Percentiles rank a stretch among this genome's conserved stretches.
These are phyloP conservation scores for Oithona nana DNA, from an alignment of 2,888 invertebrate genomes.

Conservation along the genomic window DNA sequence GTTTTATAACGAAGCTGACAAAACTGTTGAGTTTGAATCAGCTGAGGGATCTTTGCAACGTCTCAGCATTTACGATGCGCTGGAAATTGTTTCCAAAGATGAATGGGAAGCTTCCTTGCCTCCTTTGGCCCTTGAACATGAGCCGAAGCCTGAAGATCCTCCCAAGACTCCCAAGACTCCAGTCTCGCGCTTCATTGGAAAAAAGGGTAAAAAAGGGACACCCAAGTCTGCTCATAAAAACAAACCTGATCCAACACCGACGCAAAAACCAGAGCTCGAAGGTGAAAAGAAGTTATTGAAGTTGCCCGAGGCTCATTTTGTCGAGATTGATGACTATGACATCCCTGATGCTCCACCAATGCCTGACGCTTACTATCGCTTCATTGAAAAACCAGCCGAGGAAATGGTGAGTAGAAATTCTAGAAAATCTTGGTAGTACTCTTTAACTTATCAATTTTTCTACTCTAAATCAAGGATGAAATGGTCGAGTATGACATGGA, in stretches of 20 bases:
- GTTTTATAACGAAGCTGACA: constrained; percentile 63
- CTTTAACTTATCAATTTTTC: background rate
- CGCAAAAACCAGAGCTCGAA: background rate
- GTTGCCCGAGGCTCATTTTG: constrained; percentile 48
- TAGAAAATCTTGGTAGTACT: background rate
- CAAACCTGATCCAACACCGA: background rate
- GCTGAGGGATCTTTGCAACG: constrained; percentile 50
- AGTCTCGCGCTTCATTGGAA: too few relatives aligned
- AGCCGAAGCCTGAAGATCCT: background rate
- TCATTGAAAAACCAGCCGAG: constrained; percentile 82
- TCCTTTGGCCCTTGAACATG: background rate
- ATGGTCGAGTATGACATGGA: constrained; percentile 90
- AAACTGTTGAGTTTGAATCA: constrained; percentile 67
- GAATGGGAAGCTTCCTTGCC: constrained; percentile 12
- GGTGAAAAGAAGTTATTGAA: constrained; percentile 25
- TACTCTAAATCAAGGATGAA: constrained; percentile 57
- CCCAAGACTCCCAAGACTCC: background rate
- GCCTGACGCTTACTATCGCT: constrained; percentile 67
- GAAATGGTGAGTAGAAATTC: too few relatives aligned
- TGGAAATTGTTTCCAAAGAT: constrained; percentile 26
- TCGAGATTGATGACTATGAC: constrained; percentile 52
- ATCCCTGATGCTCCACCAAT: constrained; percentile 62
- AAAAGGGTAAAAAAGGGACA: background rate
- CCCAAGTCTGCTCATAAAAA: background rate
- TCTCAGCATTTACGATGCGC: constrained; percentile 32